A percentile compares a stretch with the other conserved stretches of the same genome.
Evolutionary conservation across 92 coral and sea anemone genomes (phyloP).

Genomic region (Ricordea florida): DNA sequence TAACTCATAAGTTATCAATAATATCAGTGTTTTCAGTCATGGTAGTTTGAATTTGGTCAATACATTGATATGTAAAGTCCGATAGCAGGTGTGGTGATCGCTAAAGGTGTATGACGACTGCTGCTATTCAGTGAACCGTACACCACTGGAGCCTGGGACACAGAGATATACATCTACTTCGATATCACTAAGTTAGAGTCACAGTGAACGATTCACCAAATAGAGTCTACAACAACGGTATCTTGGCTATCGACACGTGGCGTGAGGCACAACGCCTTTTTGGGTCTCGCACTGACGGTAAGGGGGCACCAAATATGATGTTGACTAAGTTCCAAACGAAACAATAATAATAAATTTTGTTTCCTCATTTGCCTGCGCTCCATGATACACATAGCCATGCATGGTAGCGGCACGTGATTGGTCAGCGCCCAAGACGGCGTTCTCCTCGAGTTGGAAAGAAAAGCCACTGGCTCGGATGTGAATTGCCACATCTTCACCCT

Average conservation of each 20-base stretch:
- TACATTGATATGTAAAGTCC: too few relatives aligned
- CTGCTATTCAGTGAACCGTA: conserved; percentile 13
- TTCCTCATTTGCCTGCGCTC: not conserved
- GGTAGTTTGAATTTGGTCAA: too few relatives aligned
- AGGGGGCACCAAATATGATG: not conserved
- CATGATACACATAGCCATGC: not conserved
- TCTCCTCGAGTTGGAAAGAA: not conserved
- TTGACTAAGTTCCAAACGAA: not conserved
- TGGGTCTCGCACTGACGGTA: not conserved
- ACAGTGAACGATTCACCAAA: conserved; percentile 31
- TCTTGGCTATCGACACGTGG: not conserved
- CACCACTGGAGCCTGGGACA: conserved; percentile 2
- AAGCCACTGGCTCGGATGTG: not conserved
- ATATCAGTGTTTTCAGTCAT: too few relatives aligned
- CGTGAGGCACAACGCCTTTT: not conserved
- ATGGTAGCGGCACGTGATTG: not conserved
- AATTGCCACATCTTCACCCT: not conserved
- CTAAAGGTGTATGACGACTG: too few relatives aligned
- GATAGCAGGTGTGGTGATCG: too few relatives aligned
- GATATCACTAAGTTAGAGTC: conserved; percentile 14
- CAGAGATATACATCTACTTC: conserved; percentile 14
- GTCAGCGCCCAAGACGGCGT: not conserved
- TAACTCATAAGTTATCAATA: too few relatives aligned
- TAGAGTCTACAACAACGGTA: conserved; percentile 27
- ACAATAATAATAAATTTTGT: too few relatives aligned